phyloP scores from a whole-genome alignment of 2,888 invertebrate species.

The Marasmarcha lunaedactyla region DNA sequence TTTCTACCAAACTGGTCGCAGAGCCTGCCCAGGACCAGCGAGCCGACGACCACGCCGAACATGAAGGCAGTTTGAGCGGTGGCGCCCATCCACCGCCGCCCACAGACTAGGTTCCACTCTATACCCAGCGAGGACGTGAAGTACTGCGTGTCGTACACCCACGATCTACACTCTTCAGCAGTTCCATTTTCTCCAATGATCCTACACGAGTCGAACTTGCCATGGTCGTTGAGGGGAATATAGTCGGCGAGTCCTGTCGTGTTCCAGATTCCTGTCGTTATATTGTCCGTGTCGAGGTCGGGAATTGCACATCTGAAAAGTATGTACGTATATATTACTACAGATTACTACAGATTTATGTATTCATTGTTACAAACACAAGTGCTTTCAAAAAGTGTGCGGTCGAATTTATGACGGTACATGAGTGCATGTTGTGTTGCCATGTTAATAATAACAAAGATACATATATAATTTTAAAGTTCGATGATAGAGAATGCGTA shows the following conservation, averaged over 20 bases:
- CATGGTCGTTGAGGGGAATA: conserved; percentile 70
- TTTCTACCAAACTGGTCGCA: conserved; percentile 87
- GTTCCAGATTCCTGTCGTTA: conserved; percentile 62
- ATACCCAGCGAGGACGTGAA: conserved; percentile 80
- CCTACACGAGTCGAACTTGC: conserved; percentile 74
- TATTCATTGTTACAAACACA: no score
- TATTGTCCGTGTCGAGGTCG: conserved; percentile 64
- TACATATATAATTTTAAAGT: no score
- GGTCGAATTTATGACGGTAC: no score
- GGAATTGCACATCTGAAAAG: conserved; percentile 71
- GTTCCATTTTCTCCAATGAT: conserved; percentile 58
- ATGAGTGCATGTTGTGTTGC: no score
- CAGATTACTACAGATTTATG: not conserved
- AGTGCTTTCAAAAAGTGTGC: no score
- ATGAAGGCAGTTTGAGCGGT: conserved; percentile 83
- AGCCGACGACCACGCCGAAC: conserved; percentile 86
- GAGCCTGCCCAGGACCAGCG: conserved; percentile 80
- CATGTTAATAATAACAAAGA: no score
- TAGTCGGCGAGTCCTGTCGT: conserved; percentile 57
- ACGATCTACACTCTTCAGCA: conserved; percentile 51
- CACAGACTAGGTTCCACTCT: conserved; percentile 88
- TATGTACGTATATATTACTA: conserved; percentile 13
- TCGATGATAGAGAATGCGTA: no score
- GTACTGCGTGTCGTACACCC: conserved; percentile 81
- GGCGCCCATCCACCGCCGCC: conserved; percentile 84